phyloP scores from a whole-genome alignment of 2,113 vertebrate genomes.

The Aegithalos caudatus region DNA sequence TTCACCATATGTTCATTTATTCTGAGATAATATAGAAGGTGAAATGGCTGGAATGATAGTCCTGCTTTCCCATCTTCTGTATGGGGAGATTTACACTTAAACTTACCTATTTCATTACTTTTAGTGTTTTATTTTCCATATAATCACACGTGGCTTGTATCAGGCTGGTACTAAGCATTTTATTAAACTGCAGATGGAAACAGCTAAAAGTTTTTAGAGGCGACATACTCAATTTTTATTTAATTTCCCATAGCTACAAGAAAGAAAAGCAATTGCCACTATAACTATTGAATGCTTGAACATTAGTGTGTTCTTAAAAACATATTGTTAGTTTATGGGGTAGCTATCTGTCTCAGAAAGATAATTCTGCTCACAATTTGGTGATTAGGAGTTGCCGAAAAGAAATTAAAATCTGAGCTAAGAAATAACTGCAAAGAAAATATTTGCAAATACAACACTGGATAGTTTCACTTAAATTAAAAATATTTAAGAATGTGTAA shows the following conservation, averaged over 20 bases:
- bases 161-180: neutral
- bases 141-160: neutral
- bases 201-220: neutral
- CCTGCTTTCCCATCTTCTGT: neutral
- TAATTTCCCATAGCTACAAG: neutral
- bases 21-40: neutral
- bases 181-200: neutral
- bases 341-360: neutral
- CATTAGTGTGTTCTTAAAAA: neutral
- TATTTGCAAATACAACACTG: neutral
- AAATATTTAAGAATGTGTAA: neutral
- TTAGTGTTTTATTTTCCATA: neutral
- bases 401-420: neutral
- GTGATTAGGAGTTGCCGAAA: neutral
- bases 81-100: neutral
- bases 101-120: neutral
- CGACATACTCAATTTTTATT: neutral
- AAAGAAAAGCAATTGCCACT: neutral
- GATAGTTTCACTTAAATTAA: neutral
- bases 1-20: neutral
- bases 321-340: neutral
- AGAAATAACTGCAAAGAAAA: neutral
- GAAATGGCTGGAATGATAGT: neutral
- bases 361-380: neutral
- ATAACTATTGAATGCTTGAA: neutral